Percentiles rank a stretch among this genome's conserved stretches.
These are phyloP conservation scores for Sarcophaga variegata DNA, from an alignment of 2,888 invertebrate genomes.

Conservation along the genomic window DNA sequence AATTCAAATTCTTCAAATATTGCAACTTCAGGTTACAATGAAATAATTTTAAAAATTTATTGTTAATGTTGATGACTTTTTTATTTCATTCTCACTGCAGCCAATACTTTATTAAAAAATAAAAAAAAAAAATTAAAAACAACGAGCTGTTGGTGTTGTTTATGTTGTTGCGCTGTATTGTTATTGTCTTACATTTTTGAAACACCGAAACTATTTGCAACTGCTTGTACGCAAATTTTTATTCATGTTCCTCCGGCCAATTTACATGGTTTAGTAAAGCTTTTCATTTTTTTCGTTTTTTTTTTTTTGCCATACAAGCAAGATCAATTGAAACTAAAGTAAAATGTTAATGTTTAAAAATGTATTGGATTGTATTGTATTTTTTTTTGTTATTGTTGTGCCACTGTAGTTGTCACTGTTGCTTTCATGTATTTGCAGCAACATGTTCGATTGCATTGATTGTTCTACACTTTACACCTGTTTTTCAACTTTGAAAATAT, in stretches of 20 bases:
- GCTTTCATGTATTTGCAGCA: neutral
- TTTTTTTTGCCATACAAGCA: neutral
- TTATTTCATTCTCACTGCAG: neutral
- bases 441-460: slow-evolving; percentile 65
- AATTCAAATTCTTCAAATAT: slow-evolving; percentile 50
- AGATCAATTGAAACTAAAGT: slow-evolving; percentile 63
- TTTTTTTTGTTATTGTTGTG: neutral
- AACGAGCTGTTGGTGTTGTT: neutral
- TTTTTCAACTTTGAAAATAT: slow-evolving; percentile 50
- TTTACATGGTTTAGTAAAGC: slow-evolving; percentile 1
- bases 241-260: slow-evolving; percentile 25
- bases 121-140: neutral
- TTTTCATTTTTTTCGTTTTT: neutral
- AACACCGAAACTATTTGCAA: slow-evolving; percentile 63
- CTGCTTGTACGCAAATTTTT: slow-evolving; percentile 68
- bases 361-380: neutral
- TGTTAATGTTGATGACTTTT: slow-evolving; percentile 19
- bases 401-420: neutral
- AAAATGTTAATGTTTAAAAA: slow-evolving; percentile 60
- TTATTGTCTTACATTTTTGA: slow-evolving; percentile 3
- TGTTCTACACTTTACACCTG: slow-evolving; percentile 65
- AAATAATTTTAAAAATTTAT: slow-evolving; percentile 64
- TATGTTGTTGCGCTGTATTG: slow-evolving; percentile 12
- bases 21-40: slow-evolving; percentile 40
- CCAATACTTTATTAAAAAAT: neutral